Percentiles rank a stretch among this genome's conserved stretches.
These are phyloP conservation scores for Hemithea aestivaria DNA, from an alignment of 2,888 invertebrate genomes.

Conservation along the genomic window DNA sequence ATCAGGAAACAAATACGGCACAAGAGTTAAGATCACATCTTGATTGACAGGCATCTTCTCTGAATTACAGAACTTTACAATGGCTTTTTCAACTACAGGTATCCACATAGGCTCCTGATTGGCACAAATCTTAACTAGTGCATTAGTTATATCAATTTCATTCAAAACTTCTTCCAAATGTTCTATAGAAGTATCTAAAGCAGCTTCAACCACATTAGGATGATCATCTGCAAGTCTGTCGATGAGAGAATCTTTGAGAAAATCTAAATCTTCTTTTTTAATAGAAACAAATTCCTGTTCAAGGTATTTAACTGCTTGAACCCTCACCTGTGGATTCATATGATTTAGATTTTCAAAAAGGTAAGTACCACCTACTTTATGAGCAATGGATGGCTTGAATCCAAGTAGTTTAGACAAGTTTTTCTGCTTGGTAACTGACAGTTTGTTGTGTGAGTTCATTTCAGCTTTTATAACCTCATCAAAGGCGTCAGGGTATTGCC, in stretches of 20 bases:
- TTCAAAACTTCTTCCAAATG: conserved; percentile 62
- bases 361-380: conserved; percentile 71
- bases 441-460: conserved; percentile 55
- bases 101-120: conserved; percentile 63
- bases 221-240: conserved; percentile 85
- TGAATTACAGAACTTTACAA: conserved; percentile 69
- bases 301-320: conserved; percentile 83
- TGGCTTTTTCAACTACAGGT: conserved; percentile 53
- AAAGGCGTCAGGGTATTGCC: conserved; percentile 84
- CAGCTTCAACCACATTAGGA: conserved; percentile 78
- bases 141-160: conserved; percentile 60
- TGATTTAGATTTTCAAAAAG: conserved; percentile 87
- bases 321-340: conserved; percentile 81
- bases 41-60: conserved; percentile 71
- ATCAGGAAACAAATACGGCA: conserved; percentile 82
- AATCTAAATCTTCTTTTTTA: conserved; percentile 74
- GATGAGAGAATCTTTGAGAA: conserved; percentile 81
- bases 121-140: conserved; percentile 72
- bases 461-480: conserved; percentile 82
- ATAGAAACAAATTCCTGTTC: conserved; percentile 72
- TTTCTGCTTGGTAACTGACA: conserved; percentile 41
- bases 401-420: conserved; percentile 68
- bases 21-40: conserved; percentile 76
- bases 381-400: conserved; percentile 77
- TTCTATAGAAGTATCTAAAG: conserved; percentile 65